Conservation (phyloP, 1,140 invertebrate species). For the Panagrolaimus sp. region DNA sequence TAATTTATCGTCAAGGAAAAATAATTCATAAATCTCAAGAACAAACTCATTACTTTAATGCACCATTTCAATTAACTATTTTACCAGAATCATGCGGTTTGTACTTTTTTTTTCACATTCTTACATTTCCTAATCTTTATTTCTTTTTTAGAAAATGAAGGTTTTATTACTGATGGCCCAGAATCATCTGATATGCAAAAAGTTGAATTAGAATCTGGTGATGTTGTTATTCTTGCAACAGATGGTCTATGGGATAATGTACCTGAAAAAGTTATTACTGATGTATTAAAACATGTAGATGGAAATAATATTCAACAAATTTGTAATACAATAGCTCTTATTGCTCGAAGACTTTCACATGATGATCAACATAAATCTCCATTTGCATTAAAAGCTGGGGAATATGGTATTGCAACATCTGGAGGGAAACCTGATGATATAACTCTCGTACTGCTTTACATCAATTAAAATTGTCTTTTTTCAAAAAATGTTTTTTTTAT, state of each 20-base stretch:
- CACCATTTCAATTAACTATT: constrained; percentile 88
- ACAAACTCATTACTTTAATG: constrained; percentile 97
- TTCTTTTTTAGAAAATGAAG: constrained; percentile 22
- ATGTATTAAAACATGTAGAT: constrained; percentile 66
- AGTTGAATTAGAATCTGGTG: constrained; percentile 84
- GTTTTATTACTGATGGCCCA: constrained; percentile 65
- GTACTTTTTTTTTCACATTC: constrained; percentile 55
- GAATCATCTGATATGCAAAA: constrained; percentile 81
- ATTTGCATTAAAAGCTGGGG: constrained; percentile 80
- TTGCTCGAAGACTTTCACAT: constrained; percentile 83
- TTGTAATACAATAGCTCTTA: constrained; percentile 86
- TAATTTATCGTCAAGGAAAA: constrained; percentile 75
- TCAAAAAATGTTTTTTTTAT: too few species aligned
- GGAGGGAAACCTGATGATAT: constrained; percentile 72
- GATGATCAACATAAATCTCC: constrained; percentile 90
- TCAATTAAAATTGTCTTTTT: constrained; percentile 25
- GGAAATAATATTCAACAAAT: constrained; percentile 69
- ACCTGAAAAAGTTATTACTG: constrained; percentile 77
- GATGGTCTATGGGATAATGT: constrained; percentile 98
- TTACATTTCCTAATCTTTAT: constrained; percentile 1
- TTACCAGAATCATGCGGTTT: constrained; percentile 79
- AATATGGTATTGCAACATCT: constrained; percentile 79
- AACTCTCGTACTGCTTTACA: constrained; percentile 73
- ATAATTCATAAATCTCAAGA: constrained; percentile 85
- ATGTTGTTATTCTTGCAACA: constrained; percentile 87